Evolutionary conservation across 2,113 vertebrate genomes (phyloP).

Genomic region (Burhinus oedicnemus): DNA sequence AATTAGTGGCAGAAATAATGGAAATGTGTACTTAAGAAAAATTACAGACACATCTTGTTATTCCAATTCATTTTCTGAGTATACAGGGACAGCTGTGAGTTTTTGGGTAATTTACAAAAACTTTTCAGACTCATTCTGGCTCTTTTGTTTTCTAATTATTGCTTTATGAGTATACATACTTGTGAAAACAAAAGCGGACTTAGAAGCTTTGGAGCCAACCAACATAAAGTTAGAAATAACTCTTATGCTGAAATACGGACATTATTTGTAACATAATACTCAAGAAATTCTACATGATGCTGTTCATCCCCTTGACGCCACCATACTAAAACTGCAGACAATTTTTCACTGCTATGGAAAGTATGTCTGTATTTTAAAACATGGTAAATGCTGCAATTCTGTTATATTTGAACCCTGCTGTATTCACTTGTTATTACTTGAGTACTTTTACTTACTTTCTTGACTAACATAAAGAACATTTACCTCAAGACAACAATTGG

Average conservation of each 20-base stretch:
- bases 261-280: not conserved
- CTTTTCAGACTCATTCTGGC: not conserved
- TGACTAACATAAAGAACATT: not conserved
- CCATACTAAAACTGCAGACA: not conserved
- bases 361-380: not conserved
- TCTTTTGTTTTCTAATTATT: not conserved
- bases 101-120: not conserved
- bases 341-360: not conserved
- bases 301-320: not conserved
- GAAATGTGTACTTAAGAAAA: not conserved
- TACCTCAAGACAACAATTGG: not conserved
- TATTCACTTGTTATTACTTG: not conserved
- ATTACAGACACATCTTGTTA: not conserved
- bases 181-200: not conserved
- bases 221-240: not conserved
- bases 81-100: not conserved
- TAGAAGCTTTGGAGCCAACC: not conserved
- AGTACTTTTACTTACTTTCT: not conserved
- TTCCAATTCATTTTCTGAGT: not conserved
- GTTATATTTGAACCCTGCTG: not conserved
- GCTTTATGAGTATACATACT: not conserved
- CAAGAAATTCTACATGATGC: not conserved
- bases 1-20: not conserved
- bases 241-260: not conserved
- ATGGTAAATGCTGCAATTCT: not conserved